Evolutionary conservation across 2,113 vertebrate genomes (phyloP), one percentile per base, ranked within the genome.

Genomic region (Taurulus bubalis): DNA sequence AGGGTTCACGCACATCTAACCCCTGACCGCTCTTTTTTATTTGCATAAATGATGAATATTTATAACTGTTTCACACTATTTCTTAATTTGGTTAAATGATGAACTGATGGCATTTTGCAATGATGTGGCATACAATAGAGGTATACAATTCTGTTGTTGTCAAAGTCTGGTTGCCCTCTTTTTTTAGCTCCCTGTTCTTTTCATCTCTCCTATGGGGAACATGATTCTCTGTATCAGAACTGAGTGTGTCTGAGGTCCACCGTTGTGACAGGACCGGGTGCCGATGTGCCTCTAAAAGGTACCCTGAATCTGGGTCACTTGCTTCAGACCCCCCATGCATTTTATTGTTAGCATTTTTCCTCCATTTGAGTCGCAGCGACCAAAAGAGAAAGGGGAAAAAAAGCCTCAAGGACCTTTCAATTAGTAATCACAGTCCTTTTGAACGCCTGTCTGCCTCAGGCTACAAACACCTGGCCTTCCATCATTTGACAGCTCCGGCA

Each of bases 381-480:
- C 20, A 72, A n/a, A 24, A 71, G 15, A 47, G 40, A 55, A 76
- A 75, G 4, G 4, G 30, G 4, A 45, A 47, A 64, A 79, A 72
- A 67, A 71, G 73, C 60, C 60, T 77, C 28, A 62, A 63, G 69
- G 73, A 84, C 66, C 28, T 80, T 85, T 85, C 68, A 83, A 71
- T 89, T 75, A 80, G 69, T 59, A 75, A 84, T 83, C 69, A 55
- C 15, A 45, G 53, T 71, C 63, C 73, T 83, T 86, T 85, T 51
- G 76, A 82, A 38, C 30, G 11, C 20, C 67, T n/a, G 22, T 81
- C 79, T 77, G 53, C 70, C 77, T 65, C 64, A 65, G 60, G 14
- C 77, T 66, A 53, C 75, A 83, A 87, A 84, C 90, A 90, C 85
- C 83, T 87, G 88, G 66, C 73, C 75, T 38, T 53, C 53, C 63